Conservation (phyloP, 2,113 vertebrate species). For the Gorilla gorilla region DNA sequence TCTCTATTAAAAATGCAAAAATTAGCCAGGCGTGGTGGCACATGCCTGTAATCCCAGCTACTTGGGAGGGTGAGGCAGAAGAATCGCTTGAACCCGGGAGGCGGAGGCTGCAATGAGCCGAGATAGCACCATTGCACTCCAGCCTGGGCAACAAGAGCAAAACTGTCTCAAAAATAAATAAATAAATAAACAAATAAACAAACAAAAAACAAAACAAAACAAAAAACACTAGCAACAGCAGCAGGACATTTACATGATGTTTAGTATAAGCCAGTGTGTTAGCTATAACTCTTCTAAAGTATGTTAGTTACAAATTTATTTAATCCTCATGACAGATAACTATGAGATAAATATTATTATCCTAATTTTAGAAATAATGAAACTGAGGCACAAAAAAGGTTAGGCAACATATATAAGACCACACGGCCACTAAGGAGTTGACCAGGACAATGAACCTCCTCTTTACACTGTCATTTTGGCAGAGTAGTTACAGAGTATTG, state of each 20-base stretch:
- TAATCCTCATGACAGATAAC: neutral
- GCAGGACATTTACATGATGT: neutral
- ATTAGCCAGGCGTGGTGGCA: too few species aligned
- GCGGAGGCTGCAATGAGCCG: too few species aligned
- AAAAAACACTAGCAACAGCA: too few species aligned
- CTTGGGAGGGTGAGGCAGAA: too few species aligned
- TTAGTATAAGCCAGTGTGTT: neutral
- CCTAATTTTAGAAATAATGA: neutral
- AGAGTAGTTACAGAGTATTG: neutral
- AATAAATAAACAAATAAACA: too few species aligned
- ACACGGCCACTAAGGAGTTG: neutral
- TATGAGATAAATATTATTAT: neutral
- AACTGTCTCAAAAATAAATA: too few species aligned
- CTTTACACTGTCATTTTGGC: neutral
- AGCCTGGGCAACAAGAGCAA: too few species aligned
- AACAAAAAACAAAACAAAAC: too few species aligned
- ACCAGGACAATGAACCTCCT: neutral
- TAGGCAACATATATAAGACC: neutral
- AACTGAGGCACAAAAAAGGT: neutral
- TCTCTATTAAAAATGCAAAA: too few species aligned
- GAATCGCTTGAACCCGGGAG: too few species aligned
- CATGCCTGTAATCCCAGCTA: too few species aligned
- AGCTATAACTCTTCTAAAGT: neutral
- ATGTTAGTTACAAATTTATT: neutral
- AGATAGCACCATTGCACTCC: too few species aligned